Base-by-base conservation (phyloP, 2,888 invertebrate species). In the Clepsis dumicolana region DNA sequence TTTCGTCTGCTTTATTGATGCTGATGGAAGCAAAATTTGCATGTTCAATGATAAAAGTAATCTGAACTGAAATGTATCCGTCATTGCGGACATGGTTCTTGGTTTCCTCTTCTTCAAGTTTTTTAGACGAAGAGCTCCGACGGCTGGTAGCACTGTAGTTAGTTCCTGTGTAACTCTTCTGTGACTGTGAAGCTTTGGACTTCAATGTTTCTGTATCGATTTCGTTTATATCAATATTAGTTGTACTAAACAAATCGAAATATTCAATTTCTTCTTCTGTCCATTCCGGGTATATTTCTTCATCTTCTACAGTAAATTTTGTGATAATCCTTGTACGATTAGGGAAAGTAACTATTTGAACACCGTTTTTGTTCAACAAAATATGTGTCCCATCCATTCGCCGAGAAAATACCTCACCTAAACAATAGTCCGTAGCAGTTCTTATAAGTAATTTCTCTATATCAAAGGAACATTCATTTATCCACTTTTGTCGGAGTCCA, bases 21-120 rank as follows among this genome's bases (percentile, higher is more conserved):
- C 84, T 86, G 18, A 94, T 83, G n/a, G 93, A 91, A n/a, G 94
- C 88, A 74, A 94, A 94, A 81, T 94, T 90, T 38, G 83, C 80
- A 83, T 94, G 94, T 78, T 95, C 94, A 70, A 93, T 81, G 1
- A 84, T 85, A 73, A 82, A 88, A 52, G 82, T 73, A 10, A 89
- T 70, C 71, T 87, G 83, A 10, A 93, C 75, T n/a, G 87, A 88
- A 65, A 91, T 57, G 71, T 86, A 93, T 7, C 92, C 92, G 75
- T 92, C 92, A 0, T 72, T 76, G 70, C 84, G 77, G 69, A 71
- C 72, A 21, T 73, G 78, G 54, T 72, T 71, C 41, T 74, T 77
- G 10, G 67, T 25, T 63, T 82, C 78, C 62, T 84, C 80, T 56
- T 82, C 80, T 64, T 80, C 80, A 0, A 78, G 2, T 71, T 81